phyloP scores from a whole-genome alignment of 2,113 vertebrate genomes.

The Corythaixoides concolor region DNA sequence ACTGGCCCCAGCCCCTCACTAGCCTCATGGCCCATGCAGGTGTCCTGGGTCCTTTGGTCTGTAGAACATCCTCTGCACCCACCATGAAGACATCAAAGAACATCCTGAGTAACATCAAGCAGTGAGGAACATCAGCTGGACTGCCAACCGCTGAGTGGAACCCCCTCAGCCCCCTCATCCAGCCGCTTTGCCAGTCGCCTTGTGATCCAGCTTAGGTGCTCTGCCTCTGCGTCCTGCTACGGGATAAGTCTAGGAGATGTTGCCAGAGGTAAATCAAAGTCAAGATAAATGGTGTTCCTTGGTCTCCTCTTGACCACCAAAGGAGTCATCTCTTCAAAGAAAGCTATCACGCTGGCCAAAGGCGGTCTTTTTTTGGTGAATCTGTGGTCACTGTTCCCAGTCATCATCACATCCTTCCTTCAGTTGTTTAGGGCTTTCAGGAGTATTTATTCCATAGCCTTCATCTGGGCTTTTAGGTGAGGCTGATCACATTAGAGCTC shows the following conservation, averaged over 20 bases:
- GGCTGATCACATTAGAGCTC: rapidly evolving
- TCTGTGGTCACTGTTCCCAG: neutral
- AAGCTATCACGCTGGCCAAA: rapidly evolving
- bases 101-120: neutral
- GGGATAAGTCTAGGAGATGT: rapidly evolving
- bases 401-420: neutral
- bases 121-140: rapidly evolving
- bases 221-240: neutral
- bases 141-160: rapidly evolving
- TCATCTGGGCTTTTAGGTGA: rapidly evolving
- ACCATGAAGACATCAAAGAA: neutral
- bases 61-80: neutral
- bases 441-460: neutral
- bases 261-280: rapidly evolving
- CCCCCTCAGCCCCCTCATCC: rapidly evolving
- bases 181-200: neutral
- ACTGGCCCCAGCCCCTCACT: rapidly evolving
- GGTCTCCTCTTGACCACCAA: rapidly evolving
- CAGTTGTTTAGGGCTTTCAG: neutral
- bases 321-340: neutral
- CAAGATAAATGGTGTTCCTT: rapidly evolving
- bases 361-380: rapidly evolving
- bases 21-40: rapidly evolving
- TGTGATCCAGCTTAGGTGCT: neutral
- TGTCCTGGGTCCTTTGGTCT: neutral